These are phyloP conservation scores for Pecten maximus DNA, from an alignment of 2,888 invertebrate genomes.

Conservation along the genomic window DNA sequence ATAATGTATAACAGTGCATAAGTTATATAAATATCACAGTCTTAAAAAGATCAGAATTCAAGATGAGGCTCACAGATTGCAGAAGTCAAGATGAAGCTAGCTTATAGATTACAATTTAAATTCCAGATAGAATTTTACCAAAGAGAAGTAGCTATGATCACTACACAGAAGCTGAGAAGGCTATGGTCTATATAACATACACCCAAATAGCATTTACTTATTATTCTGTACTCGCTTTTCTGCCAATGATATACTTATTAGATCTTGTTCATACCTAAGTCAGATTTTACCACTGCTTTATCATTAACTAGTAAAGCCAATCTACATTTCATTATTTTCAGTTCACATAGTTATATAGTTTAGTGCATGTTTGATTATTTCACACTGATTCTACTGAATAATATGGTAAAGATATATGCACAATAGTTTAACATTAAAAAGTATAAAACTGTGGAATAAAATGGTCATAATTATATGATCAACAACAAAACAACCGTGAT, in stretches of 20 bases:
- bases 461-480: not conserved
- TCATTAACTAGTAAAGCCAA: not conserved
- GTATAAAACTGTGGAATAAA: not conserved
- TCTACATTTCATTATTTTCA: not conserved
- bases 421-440: not conserved
- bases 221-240: too few species aligned
- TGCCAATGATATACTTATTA: too few species aligned
- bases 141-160: too few species aligned
- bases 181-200: too few species aligned
- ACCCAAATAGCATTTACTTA: too few species aligned
- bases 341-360: not conserved
- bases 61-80: not conserved
- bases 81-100: too few species aligned
- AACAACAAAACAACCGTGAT: not conserved
- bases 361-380: not conserved
- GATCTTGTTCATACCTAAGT: too few species aligned
- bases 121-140: too few species aligned
- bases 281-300: not conserved
- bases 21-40: constrained; percentile 22
- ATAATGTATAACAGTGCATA: constrained; percentile 9
- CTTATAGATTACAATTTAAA: not conserved
- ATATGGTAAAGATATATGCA: not conserved
- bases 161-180: too few species aligned
- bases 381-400: not conserved
- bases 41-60: not conserved